These are phyloP conservation scores for Anas georgica DNA, from an alignment of 2,797 vertebrate species.

Conservation along the genomic window DNA sequence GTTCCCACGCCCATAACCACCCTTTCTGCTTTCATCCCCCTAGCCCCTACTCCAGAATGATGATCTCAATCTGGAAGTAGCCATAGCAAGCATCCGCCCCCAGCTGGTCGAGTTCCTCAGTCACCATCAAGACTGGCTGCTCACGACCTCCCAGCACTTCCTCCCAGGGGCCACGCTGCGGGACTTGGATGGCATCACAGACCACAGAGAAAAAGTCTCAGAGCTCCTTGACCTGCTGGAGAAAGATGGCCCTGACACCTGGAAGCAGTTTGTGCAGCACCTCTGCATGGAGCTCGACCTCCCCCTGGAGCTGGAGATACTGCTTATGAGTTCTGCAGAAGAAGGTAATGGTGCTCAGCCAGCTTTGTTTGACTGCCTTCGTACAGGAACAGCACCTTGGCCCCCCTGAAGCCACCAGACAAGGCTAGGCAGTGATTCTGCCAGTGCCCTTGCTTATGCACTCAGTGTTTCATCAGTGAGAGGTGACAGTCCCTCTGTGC, in stretches of 20 bases:
- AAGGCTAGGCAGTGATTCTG: background rate
- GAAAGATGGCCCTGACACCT: constrained; percentile 47
- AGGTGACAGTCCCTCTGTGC: background rate
- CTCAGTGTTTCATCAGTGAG: background rate
- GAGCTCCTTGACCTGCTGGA: constrained; percentile 76
- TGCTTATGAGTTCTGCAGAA: constrained; percentile 81
- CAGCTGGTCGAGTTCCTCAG: constrained; percentile 78
- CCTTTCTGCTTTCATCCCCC: background rate
- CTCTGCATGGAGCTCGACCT: constrained; percentile 81
- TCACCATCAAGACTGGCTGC: constrained; percentile 38
- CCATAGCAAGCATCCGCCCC: constrained; percentile 64
- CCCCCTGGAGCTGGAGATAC: constrained; percentile 84
- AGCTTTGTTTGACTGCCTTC: background rate
- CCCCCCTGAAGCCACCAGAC: background rate
- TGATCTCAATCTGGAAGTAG: constrained; percentile 35
- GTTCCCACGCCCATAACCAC: background rate
- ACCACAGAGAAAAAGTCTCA: background rate
- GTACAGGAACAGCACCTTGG: rapidly evolving
- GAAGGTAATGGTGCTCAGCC: background rate
- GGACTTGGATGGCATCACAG: background rate
- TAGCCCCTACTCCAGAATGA: constrained; percentile 75
- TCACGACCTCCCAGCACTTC: constrained; percentile 53
- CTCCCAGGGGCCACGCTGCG: constrained; percentile 43
- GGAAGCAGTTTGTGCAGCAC: constrained; percentile 77
- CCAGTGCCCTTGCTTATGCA: rapidly evolving